phyloP scores from a whole-genome alignment of 2,888 invertebrate species.

The Hetaerina titia region DNA sequence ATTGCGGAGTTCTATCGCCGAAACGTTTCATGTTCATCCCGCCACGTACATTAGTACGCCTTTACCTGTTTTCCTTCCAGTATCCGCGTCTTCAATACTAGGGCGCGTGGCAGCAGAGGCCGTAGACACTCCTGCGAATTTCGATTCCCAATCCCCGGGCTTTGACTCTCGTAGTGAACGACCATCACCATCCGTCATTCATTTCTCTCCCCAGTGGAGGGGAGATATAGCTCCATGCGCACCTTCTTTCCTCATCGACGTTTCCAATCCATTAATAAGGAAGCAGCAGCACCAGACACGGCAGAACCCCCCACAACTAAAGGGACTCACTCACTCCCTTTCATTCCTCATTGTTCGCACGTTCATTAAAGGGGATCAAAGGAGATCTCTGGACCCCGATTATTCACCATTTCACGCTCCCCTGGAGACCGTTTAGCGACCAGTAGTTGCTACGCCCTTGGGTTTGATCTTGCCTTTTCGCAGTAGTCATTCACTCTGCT shows the following conservation, averaged over 20 bases:
- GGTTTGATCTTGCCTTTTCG: background rate
- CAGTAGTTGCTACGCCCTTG: background rate
- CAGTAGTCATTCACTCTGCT: background rate
- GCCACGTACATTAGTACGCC: background rate
- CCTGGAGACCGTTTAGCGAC: background rate
- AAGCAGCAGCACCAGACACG: background rate
- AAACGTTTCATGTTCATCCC: background rate
- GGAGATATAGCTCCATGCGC: background rate
- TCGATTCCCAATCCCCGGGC: background rate
- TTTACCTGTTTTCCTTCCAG: background rate
- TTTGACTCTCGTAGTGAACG: background rate
- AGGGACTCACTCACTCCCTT: too few species aligned
- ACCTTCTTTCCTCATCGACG: background rate
- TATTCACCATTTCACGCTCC: background rate
- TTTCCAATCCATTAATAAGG: background rate
- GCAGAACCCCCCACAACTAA: background rate
- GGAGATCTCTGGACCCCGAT: background rate
- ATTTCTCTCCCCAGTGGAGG: background rate
- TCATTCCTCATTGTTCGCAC: background rate
- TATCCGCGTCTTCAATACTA: background rate
- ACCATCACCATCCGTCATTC: background rate
- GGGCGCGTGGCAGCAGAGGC: background rate
- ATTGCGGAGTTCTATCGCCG: background rate
- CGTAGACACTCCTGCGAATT: background rate
- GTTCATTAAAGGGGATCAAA: background rate